Percentiles rank a stretch among this genome's conserved stretches.
These are phyloP conservation scores for Phocoena sinus DNA, from an alignment of 2,113 vertebrate genomes.

Conservation along the genomic window DNA sequence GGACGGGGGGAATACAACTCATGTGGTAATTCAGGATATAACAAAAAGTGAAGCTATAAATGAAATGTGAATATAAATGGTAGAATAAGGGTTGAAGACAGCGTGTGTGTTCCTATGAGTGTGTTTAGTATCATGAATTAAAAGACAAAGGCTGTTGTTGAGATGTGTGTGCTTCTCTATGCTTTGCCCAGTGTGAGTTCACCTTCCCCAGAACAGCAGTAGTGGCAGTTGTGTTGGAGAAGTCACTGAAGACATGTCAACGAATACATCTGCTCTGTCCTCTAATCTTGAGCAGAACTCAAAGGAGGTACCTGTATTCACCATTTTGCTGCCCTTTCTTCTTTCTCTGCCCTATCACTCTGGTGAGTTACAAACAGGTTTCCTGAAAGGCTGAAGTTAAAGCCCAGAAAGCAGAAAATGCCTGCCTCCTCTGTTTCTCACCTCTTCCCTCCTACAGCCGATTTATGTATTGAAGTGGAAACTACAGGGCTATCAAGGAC, in stretches of 20 bases:
- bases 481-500: not conserved
- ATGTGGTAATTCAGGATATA: conserved; percentile 68
- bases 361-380: not conserved
- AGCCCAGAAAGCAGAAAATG: not conserved
- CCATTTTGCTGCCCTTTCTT: not conserved
- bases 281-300: not conserved
- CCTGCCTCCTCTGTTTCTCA: not conserved
- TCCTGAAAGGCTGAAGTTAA: not conserved
- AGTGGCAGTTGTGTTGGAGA: not conserved
- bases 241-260: not conserved
- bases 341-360: not conserved
- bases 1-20: conserved; percentile 73
- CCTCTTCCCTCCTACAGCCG: not conserved
- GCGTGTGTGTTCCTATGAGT: not conserved
- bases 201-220: not conserved
- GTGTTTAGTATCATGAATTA: not conserved
- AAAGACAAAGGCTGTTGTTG: not conserved
- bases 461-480: not conserved
- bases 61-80: not conserved
- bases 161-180: not conserved
- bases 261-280: not conserved
- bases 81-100: not conserved
- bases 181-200: not conserved
- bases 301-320: not conserved
- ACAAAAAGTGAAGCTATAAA: not conserved